Percentiles rank a stretch among this genome's conserved stretches.
phyloP scores from a whole-genome alignment of 2,797 vertebrate species.

The Phalanger gymnotis region DNA sequence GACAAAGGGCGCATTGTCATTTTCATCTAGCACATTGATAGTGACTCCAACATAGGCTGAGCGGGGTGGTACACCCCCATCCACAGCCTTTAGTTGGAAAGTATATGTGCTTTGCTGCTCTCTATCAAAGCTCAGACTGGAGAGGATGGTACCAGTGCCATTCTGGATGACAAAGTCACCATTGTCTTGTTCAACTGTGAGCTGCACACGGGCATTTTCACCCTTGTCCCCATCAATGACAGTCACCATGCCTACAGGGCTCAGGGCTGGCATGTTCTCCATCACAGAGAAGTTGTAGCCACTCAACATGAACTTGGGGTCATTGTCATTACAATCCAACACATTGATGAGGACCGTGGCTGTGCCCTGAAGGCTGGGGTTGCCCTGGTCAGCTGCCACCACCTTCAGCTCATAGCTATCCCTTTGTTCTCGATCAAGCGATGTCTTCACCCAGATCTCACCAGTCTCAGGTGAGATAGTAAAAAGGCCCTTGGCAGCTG shows the following conservation, averaged over 20 bases:
- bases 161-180: constrained; percentile 98
- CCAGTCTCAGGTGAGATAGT: constrained; percentile 91
- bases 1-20: constrained; percentile 97
- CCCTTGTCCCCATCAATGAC: constrained; percentile 96
- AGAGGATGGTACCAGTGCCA: constrained; percentile 96
- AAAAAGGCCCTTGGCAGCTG: constrained; percentile 90
- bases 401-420: constrained; percentile 94
- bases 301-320: constrained; percentile 97
- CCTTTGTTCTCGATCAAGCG: constrained; percentile 92
- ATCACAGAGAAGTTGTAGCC: constrained; percentile 98
- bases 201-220: constrained; percentile 91
- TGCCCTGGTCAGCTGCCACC: constrained; percentile 94
- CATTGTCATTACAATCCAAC: constrained; percentile 98
- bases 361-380: constrained; percentile 94
- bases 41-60: constrained; percentile 97
- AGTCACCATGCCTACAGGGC: constrained; percentile 97
- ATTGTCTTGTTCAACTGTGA: constrained; percentile 95
- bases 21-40: constrained; percentile 98
- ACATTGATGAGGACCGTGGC: constrained; percentile 93
- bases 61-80: constrained; percentile 93
- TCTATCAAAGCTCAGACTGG: constrained; percentile 97
- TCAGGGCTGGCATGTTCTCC: constrained; percentile 96
- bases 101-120: constrained; percentile 98
- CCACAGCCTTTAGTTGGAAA: constrained; percentile 95
- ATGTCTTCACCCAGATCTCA: constrained; percentile 91